These are phyloP conservation scores for Syritta pipiens DNA, from an alignment of 2,888 invertebrate species.

Conservation along the genomic window DNA sequence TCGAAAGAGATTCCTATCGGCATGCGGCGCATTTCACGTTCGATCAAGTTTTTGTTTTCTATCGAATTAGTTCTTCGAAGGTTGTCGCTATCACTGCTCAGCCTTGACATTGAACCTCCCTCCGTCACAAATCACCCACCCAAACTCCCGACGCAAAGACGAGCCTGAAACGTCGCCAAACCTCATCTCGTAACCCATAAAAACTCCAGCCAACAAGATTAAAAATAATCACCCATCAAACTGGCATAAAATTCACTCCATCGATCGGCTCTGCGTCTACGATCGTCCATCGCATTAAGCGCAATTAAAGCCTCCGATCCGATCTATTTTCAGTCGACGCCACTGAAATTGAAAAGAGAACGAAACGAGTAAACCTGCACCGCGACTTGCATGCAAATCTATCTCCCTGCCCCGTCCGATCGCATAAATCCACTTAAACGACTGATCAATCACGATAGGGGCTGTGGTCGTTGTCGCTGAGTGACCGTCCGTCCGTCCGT, in stretches of 20 bases:
- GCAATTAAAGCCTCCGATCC: conserved; percentile 60
- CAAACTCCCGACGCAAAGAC: too few species aligned
- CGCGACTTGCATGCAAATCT: conserved; percentile 58
- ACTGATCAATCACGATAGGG: conserved; percentile 66
- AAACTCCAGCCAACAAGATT: conserved; percentile 32
- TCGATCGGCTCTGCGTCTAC: not conserved
- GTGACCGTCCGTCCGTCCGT: not conserved
- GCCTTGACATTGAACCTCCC: too few species aligned
- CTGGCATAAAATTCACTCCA: conserved; percentile 30
- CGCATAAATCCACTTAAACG: conserved; percentile 63
- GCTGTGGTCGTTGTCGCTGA: conserved; percentile 12
- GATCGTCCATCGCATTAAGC: conserved; percentile 55
- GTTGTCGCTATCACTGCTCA: too few species aligned
- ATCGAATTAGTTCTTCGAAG: too few species aligned
- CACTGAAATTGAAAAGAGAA: conserved; percentile 52
- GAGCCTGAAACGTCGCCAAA: not conserved
- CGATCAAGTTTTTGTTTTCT: too few species aligned
- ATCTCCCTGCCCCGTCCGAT: conserved; percentile 17
- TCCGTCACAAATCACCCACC: too few species aligned
- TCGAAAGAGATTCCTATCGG: too few species aligned
- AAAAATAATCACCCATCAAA: conserved; percentile 35
- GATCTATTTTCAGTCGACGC: conserved; percentile 67
- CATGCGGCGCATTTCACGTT: too few species aligned
- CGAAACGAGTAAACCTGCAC: conserved; percentile 4
- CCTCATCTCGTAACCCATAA: not conserved